Percentiles rank a stretch among this genome's conserved stretches.
Conservation (phyloP, 2,888 invertebrate species). For the Tinea pellionella region DNA sequence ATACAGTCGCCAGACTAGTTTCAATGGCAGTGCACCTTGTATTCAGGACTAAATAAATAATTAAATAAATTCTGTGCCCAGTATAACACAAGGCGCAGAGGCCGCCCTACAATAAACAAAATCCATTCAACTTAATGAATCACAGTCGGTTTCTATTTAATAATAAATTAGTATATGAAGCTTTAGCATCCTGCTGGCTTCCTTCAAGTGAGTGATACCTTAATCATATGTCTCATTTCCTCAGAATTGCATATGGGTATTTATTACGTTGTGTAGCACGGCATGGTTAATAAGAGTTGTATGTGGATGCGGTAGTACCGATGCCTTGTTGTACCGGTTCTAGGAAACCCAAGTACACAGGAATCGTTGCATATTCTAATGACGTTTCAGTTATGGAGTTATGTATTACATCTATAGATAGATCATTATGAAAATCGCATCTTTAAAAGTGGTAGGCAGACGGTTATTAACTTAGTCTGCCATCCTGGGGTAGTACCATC, state of each 20-base stretch:
- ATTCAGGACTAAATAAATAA: no score
- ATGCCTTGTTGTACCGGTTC: neutral
- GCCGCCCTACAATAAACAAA: no score
- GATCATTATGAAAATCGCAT: no score
- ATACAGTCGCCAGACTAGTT: no score
- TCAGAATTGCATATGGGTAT: neutral
- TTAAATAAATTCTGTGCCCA: no score
- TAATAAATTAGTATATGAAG: neutral
- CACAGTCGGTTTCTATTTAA: neutral
- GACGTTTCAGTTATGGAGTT: neutral
- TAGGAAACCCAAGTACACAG: neutral
- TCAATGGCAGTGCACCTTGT: no score
- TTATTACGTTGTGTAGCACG: neutral
- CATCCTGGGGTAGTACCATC: no score
- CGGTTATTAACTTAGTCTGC: no score
- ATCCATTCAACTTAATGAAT: no score
- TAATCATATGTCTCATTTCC: neutral
- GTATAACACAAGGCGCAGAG: no score
- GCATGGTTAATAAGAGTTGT: neutral
- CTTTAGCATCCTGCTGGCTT: neutral
- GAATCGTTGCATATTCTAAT: neutral
- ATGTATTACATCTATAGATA: no score
- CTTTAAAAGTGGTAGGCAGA: no score
- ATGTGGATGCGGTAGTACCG: slow-evolving; percentile 2
- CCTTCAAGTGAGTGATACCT: neutral